Evolutionary conservation across 2,797 vertebrate species (phyloP).

Genomic region (Miichthys miiuy): DNA sequence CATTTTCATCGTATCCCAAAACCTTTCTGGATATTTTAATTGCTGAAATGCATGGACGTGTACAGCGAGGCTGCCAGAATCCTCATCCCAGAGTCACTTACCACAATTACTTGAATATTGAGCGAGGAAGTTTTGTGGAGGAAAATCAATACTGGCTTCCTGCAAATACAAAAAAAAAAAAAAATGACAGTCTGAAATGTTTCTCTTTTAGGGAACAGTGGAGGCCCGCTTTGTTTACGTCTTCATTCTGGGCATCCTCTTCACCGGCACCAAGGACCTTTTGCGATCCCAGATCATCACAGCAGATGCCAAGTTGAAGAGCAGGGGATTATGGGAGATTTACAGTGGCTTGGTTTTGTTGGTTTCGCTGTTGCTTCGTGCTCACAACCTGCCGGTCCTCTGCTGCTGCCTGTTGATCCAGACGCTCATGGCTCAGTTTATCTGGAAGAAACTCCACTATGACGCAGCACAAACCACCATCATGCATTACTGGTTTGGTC

Average conservation of each 20-base stretch:
- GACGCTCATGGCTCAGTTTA: constrained; percentile 88
- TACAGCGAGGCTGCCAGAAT: constrained; percentile 19
- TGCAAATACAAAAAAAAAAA: constrained; percentile 3
- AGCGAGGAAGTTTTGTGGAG: constrained; percentile 19
- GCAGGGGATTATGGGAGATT: constrained; percentile 92
- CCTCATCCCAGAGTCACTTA: constrained; percentile 37
- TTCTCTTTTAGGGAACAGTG: constrained; percentile 87
- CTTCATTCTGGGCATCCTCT: constrained; percentile 95
- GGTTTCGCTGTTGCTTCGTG: constrained; percentile 90
- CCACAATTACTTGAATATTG: constrained; percentile 42
- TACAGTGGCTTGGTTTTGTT: constrained; percentile 92
- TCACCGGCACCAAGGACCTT: constrained; percentile 93
- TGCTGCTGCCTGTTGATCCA: constrained; percentile 91
- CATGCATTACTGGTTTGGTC: constrained; percentile 98
- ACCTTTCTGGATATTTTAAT: constrained; percentile 26
- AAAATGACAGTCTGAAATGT: constrained; percentile 36
- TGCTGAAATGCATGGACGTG: constrained; percentile 19
- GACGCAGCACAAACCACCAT: constrained; percentile 91
- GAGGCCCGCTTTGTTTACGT: constrained; percentile 96
- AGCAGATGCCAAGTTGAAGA: constrained; percentile 82
- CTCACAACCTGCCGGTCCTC: constrained; percentile 94
- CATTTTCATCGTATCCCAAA: constrained; percentile 1
- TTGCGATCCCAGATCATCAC: constrained; percentile 90
- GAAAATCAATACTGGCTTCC: constrained; percentile 41
- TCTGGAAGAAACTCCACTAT: constrained; percentile 93